Conservation (phyloP, 2,113 vertebrate genomes). For the Nanorana parkeri region DNA sequence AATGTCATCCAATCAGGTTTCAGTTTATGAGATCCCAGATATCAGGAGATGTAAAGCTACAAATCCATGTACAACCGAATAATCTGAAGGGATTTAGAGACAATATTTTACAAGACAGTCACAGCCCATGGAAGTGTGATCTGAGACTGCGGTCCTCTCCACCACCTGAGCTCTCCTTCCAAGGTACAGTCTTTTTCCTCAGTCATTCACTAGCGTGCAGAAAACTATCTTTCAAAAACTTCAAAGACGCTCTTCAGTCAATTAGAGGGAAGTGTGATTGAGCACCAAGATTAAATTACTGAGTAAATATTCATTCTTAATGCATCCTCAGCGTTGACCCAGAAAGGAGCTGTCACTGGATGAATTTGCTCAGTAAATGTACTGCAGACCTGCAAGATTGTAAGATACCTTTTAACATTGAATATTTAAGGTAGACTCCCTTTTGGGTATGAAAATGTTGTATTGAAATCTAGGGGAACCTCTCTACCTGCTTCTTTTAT, state of each 20-base stretch:
- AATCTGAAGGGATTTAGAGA: background rate
- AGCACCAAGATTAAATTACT: slow-evolving; percentile 63
- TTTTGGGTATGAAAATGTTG: too few relatives aligned
- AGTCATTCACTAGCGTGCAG: slow-evolving; percentile 68
- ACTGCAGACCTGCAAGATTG: background rate
- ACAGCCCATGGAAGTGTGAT: slow-evolving; percentile 56
- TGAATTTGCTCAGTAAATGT: background rate
- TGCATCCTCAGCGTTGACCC: slow-evolving; percentile 60
- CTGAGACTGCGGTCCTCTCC: slow-evolving; percentile 9
- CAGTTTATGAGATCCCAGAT: background rate
- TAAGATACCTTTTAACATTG: too few relatives aligned
- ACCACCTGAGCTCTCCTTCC: slow-evolving; percentile 45
- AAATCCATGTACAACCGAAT: background rate
- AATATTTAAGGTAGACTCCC: too few relatives aligned
- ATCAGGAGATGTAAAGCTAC: background rate
- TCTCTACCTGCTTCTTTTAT: too few relatives aligned
- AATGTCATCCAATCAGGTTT: background rate
- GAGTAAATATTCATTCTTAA: slow-evolving; percentile 59
- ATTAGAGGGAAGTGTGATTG: slow-evolving; percentile 59
- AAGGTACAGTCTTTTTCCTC: slow-evolving; percentile 47
- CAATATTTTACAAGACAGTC: background rate
- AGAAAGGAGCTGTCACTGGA: slow-evolving; percentile 43
- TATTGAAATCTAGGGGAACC: too few relatives aligned
- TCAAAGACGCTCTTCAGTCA: slow-evolving; percentile 60
- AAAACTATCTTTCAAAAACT: slow-evolving; percentile 57